A percentile compares a stretch with the other conserved stretches of the same genome.
phyloP scores from a whole-genome alignment of 2,888 invertebrate genomes.

The Adelognathus sp. region DNA sequence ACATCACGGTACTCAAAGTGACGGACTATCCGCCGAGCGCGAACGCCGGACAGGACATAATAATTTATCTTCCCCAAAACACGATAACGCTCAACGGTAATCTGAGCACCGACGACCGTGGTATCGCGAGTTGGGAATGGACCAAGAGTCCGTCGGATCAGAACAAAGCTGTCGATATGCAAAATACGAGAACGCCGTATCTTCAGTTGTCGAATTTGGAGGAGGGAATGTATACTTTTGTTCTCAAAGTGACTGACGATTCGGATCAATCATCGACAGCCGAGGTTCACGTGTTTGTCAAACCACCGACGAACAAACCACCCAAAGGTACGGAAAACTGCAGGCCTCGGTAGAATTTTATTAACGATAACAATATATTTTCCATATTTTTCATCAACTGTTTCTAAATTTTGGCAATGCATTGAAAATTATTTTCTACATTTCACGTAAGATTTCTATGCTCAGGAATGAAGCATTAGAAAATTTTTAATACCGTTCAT shows the following conservation, averaged over 20 bases:
- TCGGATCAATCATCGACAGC: conserved; percentile 94
- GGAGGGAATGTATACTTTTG: conserved; percentile 96
- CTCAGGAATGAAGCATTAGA: not conserved
- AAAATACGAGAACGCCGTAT: conserved; percentile 95
- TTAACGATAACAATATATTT: no score
- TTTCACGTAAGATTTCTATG: no score
- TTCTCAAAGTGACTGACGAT: conserved; percentile 95
- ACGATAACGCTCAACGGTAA: conserved; percentile 93
- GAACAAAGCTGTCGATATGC: conserved; percentile 97
- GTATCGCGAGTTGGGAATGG: conserved; percentile 97
- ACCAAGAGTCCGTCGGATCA: conserved; percentile 94
- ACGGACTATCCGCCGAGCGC: conserved; percentile 98
- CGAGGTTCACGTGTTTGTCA: conserved; percentile 95
- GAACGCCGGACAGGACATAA: conserved; percentile 94
- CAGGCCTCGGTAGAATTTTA: no score
- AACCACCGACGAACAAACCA: conserved; percentile 93
- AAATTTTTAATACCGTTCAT: conserved; percentile 7
- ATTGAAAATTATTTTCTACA: no score
- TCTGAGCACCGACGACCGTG: conserved; percentile 95
- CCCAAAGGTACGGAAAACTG: conserved; percentile 87
- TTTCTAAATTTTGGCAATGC: no score
- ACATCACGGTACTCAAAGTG: conserved; percentile 94
- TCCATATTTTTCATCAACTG: no score
- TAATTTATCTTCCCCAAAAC: conserved; percentile 94
- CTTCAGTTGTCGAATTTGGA: conserved; percentile 94